Base-by-base conservation (phyloP, 2,113 vertebrate species). In the Elanus axillaris region DNA sequence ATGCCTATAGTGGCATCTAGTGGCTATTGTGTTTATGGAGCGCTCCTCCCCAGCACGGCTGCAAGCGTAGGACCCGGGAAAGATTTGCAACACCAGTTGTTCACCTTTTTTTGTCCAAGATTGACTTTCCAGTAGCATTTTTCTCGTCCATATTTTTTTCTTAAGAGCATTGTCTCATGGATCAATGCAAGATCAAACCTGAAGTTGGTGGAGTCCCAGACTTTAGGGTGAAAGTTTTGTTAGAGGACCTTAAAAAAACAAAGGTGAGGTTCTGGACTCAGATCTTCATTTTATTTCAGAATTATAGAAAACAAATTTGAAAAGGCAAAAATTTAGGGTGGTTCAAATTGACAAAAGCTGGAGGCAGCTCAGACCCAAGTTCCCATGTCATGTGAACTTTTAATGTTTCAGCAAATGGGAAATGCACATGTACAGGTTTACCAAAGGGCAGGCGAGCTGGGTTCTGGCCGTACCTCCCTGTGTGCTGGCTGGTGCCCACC, bases 1-100 rank as follows among this genome's bases (percentile, higher is more conserved):
- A 73, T 97, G 96, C 96, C 91, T 96, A 80, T 20, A 97, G 95
- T 97, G 98, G 84, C 98, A 98, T 96, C 98, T 98, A 95, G 98
- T 98, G 98, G 97, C 47, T 43, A 1, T 18, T 63, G 15, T 29
- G 45, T 40, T 87, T 66, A 59, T 26, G 42, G 63, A 80, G 32
- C 4, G 25, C 62, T 86, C 32, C 22, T 59, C 6, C 40, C 6
- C 32, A 53, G 10, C 19, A 23, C 1, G 0, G 16, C 13, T 52
- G 27, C 1, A 0, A 42, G 21, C 1, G 0, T 5, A 50, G 42
- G 19, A 45, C 12, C 0, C 0, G 9, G 29, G 13, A 50, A 9
- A 45, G 16, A 1, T 59, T 31, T 59, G 27, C 66, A 84, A 4
- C 16, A 31, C 1, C 16, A 18, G 7, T 43, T 66, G 9, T 56